These are phyloP conservation scores for Cryptus viduatorius DNA, from an alignment of 2,888 invertebrate genomes.

Conservation along the genomic window DNA sequence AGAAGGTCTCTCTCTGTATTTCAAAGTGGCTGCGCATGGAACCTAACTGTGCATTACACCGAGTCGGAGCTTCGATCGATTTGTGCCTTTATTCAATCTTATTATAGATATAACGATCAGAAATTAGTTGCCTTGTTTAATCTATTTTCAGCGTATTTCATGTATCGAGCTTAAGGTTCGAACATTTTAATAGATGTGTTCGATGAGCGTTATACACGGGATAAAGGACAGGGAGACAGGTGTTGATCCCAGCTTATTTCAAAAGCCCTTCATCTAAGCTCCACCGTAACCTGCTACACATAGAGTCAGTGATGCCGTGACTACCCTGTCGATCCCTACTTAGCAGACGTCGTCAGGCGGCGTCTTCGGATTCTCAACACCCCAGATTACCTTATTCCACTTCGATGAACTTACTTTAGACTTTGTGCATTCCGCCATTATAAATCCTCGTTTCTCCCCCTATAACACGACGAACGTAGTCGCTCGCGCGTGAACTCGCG, in stretches of 20 bases:
- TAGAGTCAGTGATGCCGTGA: conserved; percentile 5
- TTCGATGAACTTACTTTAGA: conserved; percentile 34
- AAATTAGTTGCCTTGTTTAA: not conserved
- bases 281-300: not conserved
- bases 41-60: not conserved
- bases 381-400: conserved; percentile 33
- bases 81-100: not conserved
- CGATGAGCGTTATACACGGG: conserved; percentile 3
- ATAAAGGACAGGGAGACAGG: conserved; percentile 9
- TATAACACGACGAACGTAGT: conserved; percentile 6
- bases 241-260: conserved; percentile 16
- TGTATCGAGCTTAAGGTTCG: not conserved
- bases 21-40: conserved; percentile 28
- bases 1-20: conserved; percentile 11
- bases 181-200: not conserved
- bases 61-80: not conserved
- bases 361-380: not conserved
- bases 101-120: not conserved
- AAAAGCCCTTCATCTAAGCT: not conserved
- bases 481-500: not conserved
- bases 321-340: conserved; percentile 22
- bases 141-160: not conserved
- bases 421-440: conserved; percentile 1
- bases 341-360: not conserved
- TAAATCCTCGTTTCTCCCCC: conserved; percentile 17